Evolutionary conservation across 2,888 invertebrate species (phyloP).

Genomic region (Strigamia crassipes): DNA sequence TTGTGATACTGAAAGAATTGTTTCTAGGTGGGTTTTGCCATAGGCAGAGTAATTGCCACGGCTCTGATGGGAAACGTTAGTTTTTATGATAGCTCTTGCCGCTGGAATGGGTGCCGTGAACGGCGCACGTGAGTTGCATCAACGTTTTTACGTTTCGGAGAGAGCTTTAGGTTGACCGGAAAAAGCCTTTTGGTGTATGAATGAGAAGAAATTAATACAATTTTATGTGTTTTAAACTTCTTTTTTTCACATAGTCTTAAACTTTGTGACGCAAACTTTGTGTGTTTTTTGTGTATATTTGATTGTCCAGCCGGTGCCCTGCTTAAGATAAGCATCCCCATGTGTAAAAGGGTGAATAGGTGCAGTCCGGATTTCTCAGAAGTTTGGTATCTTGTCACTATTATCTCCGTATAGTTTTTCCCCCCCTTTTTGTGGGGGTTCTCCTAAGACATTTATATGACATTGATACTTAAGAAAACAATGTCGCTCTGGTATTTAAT

Average conservation of each 20-base stretch:
- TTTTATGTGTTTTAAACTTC: not conserved
- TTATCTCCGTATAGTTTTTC: too few relatives aligned
- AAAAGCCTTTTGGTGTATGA: not conserved
- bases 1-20: not conserved
- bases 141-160: not conserved
- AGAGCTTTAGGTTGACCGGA: not conserved
- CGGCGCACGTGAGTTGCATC: slow-evolving; percentile 15
- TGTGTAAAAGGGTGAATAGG: not conserved
- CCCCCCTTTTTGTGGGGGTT: too few relatives aligned
- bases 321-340: not conserved
- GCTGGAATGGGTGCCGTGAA: slow-evolving; percentile 1
- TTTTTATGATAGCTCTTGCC: not conserved
- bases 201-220: too few relatives aligned
- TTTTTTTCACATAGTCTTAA: not conserved
- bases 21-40: slow-evolving; percentile 5
- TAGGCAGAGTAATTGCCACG: not conserved
- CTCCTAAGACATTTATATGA: too few relatives aligned
- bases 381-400: not conserved
- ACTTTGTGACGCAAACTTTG: not conserved
- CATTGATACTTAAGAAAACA: too few relatives aligned
- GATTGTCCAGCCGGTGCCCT: not conserved
- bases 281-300: not conserved
- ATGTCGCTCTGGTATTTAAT: too few relatives aligned
- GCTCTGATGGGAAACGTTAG: slow-evolving; percentile 3
- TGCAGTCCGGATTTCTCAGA: not conserved